Base-by-base conservation (phyloP, 2,888 invertebrate genomes). In the Coenonympha arcania region DNA sequence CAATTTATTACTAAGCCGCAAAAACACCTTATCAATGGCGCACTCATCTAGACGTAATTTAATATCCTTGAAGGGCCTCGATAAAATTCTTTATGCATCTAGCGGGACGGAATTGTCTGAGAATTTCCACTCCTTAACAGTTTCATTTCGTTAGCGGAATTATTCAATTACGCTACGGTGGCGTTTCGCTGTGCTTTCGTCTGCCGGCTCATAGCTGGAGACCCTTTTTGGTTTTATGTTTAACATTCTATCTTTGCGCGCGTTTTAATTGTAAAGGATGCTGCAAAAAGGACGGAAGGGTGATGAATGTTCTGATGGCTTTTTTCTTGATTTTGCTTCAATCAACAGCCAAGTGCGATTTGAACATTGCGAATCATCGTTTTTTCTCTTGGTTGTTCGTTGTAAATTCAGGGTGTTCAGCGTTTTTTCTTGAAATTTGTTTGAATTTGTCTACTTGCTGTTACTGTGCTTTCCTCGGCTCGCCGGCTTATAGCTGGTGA, bases 141-240 rank as follows among this genome's bases (percentile, higher is more conserved):
- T 79, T 79, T 80, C 77, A 80, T 82, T 81, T 76, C 75, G 75
- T 70, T 82, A 80, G 75, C 78, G 74, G 77, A 80, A 81, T 81
- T 76, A 80, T 82, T 80, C 76, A 77, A 81, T 81, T 81, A 79
- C 67, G 68, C 64, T 65, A 61, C 57, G 50, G 62, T 58, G 63
- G 63, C 61, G 57, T 63, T 52, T 50, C 52, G 47, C 52, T 52
- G 43, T 54, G 53, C 53, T 47, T 46, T 46, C 26, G 49, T 46
- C 24, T 37, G 45, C 50, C 42, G 42, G 19, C 43, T 46, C n/a
- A n/a, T n/a, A n/a, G n/a, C n/a, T n/a, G n/a, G 42, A 22, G 50
- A 50, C 42, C 43, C 45, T 53, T 50, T 43, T 28, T 37, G 39
- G 46, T 53, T 45, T 53, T 28, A 50, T 19, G 43, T 50, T 47